Conservation (phyloP, 2,797 vertebrate species). For the Xenentodon cancila region DNA sequence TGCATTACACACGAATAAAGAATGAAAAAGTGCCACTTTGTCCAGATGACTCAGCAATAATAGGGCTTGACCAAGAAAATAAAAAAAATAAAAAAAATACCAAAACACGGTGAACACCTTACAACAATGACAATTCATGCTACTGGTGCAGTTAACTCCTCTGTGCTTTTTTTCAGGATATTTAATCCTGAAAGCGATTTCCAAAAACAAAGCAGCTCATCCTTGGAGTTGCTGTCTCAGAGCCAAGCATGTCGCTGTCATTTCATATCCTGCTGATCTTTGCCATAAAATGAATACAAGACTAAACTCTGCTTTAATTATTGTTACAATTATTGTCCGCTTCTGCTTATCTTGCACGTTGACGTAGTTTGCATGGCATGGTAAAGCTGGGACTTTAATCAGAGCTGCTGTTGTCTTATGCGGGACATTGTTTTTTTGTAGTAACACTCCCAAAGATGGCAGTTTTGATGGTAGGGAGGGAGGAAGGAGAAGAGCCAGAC, state of each 20-base stretch:
- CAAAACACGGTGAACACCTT: conserved; percentile 64
- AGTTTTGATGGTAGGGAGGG: conserved; percentile 65
- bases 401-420: conserved; percentile 44
- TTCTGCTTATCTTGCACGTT: conserved; percentile 45
- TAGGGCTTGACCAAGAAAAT: conserved; percentile 54
- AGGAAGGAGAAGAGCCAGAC: conserved; percentile 63
- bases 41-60: conserved; percentile 79
- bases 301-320: conserved; percentile 38
- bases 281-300: conserved; percentile 34
- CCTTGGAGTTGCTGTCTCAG: conserved; percentile 14
- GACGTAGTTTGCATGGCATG: conserved; percentile 43
- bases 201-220: not conserved
- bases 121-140: conserved; percentile 27
- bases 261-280: conserved; percentile 20
- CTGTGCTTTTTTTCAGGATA: conserved; percentile 1
- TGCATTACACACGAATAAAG: conserved; percentile 77
- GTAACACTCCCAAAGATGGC: conserved; percentile 76
- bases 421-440: conserved; percentile 55
- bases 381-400: conserved; percentile 37
- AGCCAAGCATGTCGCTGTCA: conserved; percentile 1
- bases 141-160: conserved; percentile 34
- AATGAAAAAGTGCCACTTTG: conserved; percentile 64
- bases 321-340: too few species aligned
- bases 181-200: conserved; percentile 2
- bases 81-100: not conserved